A percentile compares a stretch with the other conserved stretches of the same genome.
Evolutionary conservation across 2,888 invertebrate genomes (phyloP).

Genomic region (Lasioglossum morio): DNA sequence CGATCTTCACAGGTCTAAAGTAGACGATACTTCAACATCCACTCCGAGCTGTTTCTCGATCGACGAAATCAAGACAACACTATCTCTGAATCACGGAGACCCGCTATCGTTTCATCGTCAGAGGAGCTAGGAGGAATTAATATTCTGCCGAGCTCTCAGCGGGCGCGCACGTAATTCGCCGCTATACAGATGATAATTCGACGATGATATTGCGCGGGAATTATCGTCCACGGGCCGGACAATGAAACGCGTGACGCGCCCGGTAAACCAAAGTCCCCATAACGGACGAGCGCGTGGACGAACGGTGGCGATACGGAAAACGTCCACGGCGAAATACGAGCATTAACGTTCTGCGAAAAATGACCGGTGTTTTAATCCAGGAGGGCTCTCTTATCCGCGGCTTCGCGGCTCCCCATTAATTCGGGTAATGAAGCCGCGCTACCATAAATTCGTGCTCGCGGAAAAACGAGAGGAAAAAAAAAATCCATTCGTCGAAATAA

Average conservation of each 20-base stretch:
- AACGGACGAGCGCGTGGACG: not conserved
- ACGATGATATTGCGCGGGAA: constrained; percentile 6
- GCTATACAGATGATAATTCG: constrained; percentile 33
- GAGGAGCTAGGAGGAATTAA: not conserved
- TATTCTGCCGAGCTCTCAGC: not conserved
- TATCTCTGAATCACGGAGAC: not conserved
- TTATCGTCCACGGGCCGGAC: constrained; percentile 19
- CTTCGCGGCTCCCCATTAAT: constrained; percentile 30
- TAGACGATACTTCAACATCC: too few relatives aligned
- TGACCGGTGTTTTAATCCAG: constrained; percentile 8
- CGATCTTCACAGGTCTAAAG: too few relatives aligned
- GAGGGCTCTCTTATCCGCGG: not conserved
- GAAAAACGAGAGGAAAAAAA: not conserved
- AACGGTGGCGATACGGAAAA: constrained; percentile 3
- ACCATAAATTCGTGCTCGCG: constrained; percentile 14
- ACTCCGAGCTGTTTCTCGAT: not conserved
- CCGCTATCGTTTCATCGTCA: not conserved
- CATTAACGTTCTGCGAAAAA: constrained; percentile 11
- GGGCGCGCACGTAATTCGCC: constrained; percentile 16
- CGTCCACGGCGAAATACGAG: constrained; percentile 9
- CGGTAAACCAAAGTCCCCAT: not conserved
- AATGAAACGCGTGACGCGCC: constrained; percentile 20
- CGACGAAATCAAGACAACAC: not conserved
- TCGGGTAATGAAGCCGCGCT: constrained; percentile 27
- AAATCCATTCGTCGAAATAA: not conserved